phyloP scores from a whole-genome alignment of 2,888 invertebrate genomes.

The Drosophila mulleri region DNA sequence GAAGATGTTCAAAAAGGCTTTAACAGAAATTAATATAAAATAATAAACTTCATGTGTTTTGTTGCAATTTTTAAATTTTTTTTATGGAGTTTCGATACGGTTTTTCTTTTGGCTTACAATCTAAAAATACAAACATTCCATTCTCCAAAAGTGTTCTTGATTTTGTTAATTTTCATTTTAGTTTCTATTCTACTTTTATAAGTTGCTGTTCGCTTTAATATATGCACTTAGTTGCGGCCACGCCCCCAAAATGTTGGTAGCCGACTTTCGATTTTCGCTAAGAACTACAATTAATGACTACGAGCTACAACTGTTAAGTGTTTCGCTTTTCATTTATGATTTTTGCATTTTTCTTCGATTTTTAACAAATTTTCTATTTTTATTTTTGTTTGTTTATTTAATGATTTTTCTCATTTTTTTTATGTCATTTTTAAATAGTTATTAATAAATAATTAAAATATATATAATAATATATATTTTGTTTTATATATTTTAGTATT shows the following conservation, averaged over 20 bases:
- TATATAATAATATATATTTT: slow-evolving; percentile 33
- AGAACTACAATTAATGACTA: slow-evolving; percentile 79
- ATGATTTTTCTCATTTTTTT: slow-evolving; percentile 63
- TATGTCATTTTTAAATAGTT: slow-evolving; percentile 63
- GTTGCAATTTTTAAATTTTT: slow-evolving; percentile 26
- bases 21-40: slow-evolving; percentile 3
- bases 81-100: slow-evolving; percentile 46
- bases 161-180: slow-evolving; percentile 3
- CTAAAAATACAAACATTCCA: slow-evolving; percentile 67
- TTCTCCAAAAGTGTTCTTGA: slow-evolving; percentile 27
- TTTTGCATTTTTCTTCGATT: slow-evolving; percentile 23
- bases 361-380: slow-evolving; percentile 63
- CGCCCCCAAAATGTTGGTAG: slow-evolving; percentile 32
- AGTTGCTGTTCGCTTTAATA: slow-evolving; percentile 50
- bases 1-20: slow-evolving; percentile 6
- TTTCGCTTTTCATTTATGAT: slow-evolving; percentile 15
- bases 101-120: slow-evolving; percentile 34
- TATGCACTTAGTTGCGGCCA: slow-evolving; percentile 77
- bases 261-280: slow-evolving; percentile 73
- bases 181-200: slow-evolving; percentile 32
- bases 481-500: slow-evolving; percentile 39
- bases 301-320: slow-evolving; percentile 72
- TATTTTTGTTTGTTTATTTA: slow-evolving; percentile 31
- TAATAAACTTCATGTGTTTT: slow-evolving; percentile 31
- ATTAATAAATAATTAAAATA: slow-evolving; percentile 72